Conservation (phyloP, 2,113 vertebrate genomes). For the Gorsachius goisagi region DNA sequence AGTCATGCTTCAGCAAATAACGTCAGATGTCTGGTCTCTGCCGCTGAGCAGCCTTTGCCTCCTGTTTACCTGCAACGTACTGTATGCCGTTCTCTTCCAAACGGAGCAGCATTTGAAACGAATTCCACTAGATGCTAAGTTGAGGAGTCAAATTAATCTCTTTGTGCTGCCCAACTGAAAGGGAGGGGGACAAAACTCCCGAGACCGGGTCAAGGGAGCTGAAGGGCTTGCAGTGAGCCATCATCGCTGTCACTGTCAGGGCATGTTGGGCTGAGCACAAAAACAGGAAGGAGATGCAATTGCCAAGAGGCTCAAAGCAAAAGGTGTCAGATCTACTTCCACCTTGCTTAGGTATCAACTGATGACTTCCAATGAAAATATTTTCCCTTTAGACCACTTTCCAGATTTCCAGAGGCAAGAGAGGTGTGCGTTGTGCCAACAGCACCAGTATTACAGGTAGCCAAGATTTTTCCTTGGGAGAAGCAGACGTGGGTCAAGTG, state of each 20-base stretch:
- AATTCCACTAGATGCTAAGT: background rate
- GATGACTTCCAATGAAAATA: constrained; percentile 41
- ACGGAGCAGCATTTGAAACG: fast-evolving
- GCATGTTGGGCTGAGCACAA: background rate
- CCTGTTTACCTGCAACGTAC: fast-evolving
- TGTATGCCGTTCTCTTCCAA: background rate
- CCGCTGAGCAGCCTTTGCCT: background rate
- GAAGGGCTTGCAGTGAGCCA: background rate
- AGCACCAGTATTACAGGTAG: background rate
- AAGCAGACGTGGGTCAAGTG: background rate
- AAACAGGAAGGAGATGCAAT: background rate
- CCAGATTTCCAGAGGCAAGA: background rate
- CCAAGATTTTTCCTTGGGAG: background rate
- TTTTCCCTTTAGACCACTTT: constrained; percentile 22
- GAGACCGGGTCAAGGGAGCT: background rate
- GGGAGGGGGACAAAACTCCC: background rate
- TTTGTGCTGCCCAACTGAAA: background rate
- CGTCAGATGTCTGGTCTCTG: background rate
- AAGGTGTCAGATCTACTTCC: constrained; percentile 23
- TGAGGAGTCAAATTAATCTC: background rate
- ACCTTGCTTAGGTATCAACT: background rate
- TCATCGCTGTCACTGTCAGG: background rate
- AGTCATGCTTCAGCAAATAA: background rate
- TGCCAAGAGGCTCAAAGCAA: constrained; percentile 25
- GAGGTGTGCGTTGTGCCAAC: background rate